Base-by-base conservation (phyloP, 2,113 vertebrate genomes). In the Delphinapterus leucas region DNA sequence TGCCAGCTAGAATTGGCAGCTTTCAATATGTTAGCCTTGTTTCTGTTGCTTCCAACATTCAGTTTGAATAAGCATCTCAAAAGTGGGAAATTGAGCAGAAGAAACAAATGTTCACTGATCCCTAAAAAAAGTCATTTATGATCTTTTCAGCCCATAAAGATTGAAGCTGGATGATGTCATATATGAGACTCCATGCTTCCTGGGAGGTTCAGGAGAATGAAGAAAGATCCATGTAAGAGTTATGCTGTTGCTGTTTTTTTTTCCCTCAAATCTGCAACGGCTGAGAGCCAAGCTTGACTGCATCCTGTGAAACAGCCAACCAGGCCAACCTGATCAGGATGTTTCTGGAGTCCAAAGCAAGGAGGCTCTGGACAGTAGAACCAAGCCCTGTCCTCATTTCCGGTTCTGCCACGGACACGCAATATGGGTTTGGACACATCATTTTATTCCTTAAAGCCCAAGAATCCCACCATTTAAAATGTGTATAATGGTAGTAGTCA, bases 101-200 rank as follows among this genome's bases (percentile, higher is more conserved):
- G 70, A 67, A 76, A 33, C 5, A 18, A n/a, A 41, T 8, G 6
- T 7, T 36, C 28, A 5, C 2, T 8, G 80, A 73, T 11, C 86
- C 49, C 49, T 53, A 28, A 26, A 60, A 44, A 4, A n/a, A 47
- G 31, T 41, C 1, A 36, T 36, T 1, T 1, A 70, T 8, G 6
- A 41, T 44, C 4, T 0, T 13, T 28, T 79, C 31, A 3, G 3
- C 38, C 8, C 4, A 1, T 25, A 49, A 65, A 23, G 20, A 33
- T 41, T 44, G 77, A 36, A 7, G 12, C 2, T 3, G 7, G n/a
- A 3, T 12, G 47, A 1, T 2, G 1, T 58, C 12, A 4, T 2
- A 18, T 1, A 11, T 0, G 5, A 41, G 13, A 2, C 2, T 28
- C 17, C 3, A 4, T 2, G 18, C 0, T 17, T 36, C 2, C 21